Evolutionary conservation across 2,113 vertebrate genomes (phyloP).

Genomic region (Micromys minutus): DNA sequence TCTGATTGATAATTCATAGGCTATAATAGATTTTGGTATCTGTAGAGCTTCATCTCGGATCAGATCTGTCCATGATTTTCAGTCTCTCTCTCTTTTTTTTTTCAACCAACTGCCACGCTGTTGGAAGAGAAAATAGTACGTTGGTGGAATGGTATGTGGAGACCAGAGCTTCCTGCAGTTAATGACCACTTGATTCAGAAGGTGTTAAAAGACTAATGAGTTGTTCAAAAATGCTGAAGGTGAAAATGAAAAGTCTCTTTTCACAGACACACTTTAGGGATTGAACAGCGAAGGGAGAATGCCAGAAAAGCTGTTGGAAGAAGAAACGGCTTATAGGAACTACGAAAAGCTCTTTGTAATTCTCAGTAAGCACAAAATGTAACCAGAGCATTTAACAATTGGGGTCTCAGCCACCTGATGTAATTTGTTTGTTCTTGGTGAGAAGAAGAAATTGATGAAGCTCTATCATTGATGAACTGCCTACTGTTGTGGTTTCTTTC

Average conservation of each 20-base stretch:
- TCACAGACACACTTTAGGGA: background rate
- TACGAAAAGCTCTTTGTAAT: background rate
- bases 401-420: background rate
- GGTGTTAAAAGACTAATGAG: background rate
- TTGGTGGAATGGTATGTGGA: background rate
- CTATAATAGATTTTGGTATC: background rate
- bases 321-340: background rate
- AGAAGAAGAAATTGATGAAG: background rate
- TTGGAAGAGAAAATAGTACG: too few relatives aligned
- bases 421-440: background rate
- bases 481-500: background rate
- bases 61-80: background rate
- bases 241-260: background rate
- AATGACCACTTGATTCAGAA: background rate
- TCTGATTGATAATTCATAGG: background rate
- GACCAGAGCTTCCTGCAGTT: background rate
- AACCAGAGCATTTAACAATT: background rate
- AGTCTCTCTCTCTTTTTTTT: background rate
- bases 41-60: background rate
- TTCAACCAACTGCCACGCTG: background rate
- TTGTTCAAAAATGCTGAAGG: background rate
- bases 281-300: background rate
- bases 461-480: background rate
- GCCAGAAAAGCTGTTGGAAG: background rate
- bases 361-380: slow-evolving; percentile 7